Evolutionary conservation across 2,113 vertebrate genomes (phyloP).

Genomic region (Rhea pennata): DNA sequence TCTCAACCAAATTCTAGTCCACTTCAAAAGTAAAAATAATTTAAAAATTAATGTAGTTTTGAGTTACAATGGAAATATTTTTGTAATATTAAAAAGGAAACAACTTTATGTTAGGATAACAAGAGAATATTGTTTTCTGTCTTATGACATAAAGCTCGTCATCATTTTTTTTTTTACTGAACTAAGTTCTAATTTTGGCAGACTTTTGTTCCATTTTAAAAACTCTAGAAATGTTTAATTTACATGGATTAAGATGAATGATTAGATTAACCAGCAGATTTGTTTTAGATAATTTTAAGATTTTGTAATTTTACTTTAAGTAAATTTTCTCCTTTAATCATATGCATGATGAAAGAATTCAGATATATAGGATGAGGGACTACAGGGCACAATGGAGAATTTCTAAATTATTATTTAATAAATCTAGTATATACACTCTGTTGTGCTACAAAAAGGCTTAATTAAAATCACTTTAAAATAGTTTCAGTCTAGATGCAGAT

Average conservation of each 20-base stretch:
- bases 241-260: constrained; percentile 3
- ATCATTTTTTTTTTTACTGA: neutral
- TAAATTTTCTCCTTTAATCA: constrained; percentile 31
- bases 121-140: neutral
- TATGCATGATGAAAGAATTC: constrained; percentile 8
- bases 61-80: neutral
- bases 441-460: neutral
- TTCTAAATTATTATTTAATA: constrained; percentile 6
- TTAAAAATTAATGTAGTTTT: neutral
- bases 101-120: neutral
- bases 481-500: constrained; percentile 7
- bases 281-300: constrained; percentile 37
- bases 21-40: neutral
- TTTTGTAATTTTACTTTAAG: constrained; percentile 51
- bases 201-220: constrained; percentile 1
- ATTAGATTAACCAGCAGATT: constrained; percentile 26
- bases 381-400: neutral
- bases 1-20: neutral
- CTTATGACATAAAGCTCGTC: neutral
- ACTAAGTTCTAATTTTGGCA: neutral
- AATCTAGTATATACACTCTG: neutral
- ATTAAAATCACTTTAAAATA: neutral
- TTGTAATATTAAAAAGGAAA: neutral
- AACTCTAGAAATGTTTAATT: neutral
- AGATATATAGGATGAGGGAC: constrained; percentile 21